Evolutionary conservation across 92 coral and sea anemone species (phyloP), one percentile per base, ranked within the genome.

Genomic region (Phenganax stokvisi): DNA sequence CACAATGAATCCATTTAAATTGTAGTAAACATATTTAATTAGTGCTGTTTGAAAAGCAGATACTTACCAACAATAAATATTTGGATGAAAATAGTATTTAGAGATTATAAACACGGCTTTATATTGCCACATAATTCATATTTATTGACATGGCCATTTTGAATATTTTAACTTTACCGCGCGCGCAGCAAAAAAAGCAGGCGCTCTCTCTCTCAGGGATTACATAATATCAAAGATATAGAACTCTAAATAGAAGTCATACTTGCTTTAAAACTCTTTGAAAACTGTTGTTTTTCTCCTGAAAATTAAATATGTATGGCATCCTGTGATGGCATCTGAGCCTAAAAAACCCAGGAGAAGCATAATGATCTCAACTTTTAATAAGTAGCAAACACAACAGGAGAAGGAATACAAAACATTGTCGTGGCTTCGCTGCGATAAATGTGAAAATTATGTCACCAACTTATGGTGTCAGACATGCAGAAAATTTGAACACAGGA

Each of bases 401-500:
- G 65, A 59, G 65, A 59, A 15, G 20, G 65, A 59, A 59, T 27
- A 59, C 65, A 59, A 59, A 59, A 59, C 20, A 15, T 9, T 59
- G 12, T 59, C 65, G 25, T 59, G 12, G 65, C 65, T 68, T 44
- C 73, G 47, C 51, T 68, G 73, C 7, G 73, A 68, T 28, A 68
- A 68, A 27, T 47, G 29, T n/a, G 37, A 68, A 68, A 12, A 5
- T 68, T 7, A 68, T 9, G 51, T 68, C 53, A 12, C 73, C 11
- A 68, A 15, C 12, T 29, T 68, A 9, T 68, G 73, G 73, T 68
- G 73, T 47, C 10, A 68, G 73, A 29, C 44, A 68, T 68, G 73
- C 73, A 68, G 73, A 68, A 59, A 9, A 59, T 59, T 4, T 27
- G 20, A 59, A 59, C 12, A 59, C 65, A 59, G 17, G 6, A 59